Conservation (phyloP, 2,113 vertebrate genomes). For the Colossoma macropomum region DNA sequence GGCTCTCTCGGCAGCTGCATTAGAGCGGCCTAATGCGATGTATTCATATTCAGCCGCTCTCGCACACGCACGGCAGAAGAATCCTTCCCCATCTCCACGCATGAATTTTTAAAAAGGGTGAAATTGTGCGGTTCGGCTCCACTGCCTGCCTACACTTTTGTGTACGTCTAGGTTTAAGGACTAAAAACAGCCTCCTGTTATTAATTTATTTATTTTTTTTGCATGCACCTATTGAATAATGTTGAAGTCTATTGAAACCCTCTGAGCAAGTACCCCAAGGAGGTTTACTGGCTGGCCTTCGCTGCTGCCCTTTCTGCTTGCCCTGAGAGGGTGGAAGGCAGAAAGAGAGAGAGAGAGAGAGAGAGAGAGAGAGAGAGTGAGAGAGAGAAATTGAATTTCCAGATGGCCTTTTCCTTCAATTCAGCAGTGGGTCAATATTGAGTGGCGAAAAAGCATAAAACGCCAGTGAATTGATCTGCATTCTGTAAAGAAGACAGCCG, state of each 20-base stretch:
- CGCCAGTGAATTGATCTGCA: slow-evolving; percentile 34
- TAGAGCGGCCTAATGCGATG: slow-evolving; percentile 17
- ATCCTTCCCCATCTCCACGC: slow-evolving; percentile 2
- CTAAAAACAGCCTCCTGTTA: background rate
- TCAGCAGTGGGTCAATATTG: slow-evolving; percentile 44
- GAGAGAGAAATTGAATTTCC: slow-evolving; percentile 46
- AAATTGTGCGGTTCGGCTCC: background rate
- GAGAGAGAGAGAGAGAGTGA: slow-evolving; percentile 7
- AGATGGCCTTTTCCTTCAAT: slow-evolving; percentile 39
- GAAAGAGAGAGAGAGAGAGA: slow-evolving; percentile 9
- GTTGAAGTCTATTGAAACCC: slow-evolving; percentile 18
- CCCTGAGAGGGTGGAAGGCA: background rate
- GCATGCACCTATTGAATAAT: slow-evolving; percentile 21
- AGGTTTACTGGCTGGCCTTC: slow-evolving; percentile 32
- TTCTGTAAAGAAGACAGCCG: slow-evolving; percentile 26
- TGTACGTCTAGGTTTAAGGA: background rate
- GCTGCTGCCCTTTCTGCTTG: slow-evolving; percentile 11
- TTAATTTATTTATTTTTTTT: slow-evolving; percentile 7
- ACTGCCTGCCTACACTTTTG: background rate
- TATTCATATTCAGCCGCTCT: slow-evolving; percentile 2
- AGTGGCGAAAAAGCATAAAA: slow-evolving; percentile 35
- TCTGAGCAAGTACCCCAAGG: slow-evolving; percentile 12
- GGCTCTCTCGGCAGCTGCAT: background rate
- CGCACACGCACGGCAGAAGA: background rate
- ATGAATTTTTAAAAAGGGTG: slow-evolving; percentile 18